Evolutionary conservation across 1,140 invertebrate species (phyloP).

Genomic region (Medauroidea extradentata): DNA sequence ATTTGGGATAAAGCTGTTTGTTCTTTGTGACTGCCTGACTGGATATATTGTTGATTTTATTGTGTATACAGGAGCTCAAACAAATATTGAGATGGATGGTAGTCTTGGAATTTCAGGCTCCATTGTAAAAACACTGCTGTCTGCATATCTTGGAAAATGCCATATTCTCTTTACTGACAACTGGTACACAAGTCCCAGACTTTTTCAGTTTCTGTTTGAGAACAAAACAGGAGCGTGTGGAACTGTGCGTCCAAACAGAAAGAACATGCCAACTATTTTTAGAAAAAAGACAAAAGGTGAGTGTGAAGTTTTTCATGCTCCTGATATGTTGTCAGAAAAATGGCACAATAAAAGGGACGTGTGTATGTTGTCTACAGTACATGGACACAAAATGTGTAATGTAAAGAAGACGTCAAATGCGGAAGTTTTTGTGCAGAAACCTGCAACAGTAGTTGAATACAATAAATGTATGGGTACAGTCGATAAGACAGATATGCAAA

Average conservation of each 20-base stretch:
- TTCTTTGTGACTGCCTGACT: too few relatives aligned
- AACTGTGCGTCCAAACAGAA: slow-evolving; percentile 26
- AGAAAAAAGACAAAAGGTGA: slow-evolving; percentile 24
- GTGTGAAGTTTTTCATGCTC: slow-evolving; percentile 22
- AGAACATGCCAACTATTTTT: slow-evolving; percentile 31
- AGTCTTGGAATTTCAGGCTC: not conserved
- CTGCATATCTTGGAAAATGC: not conserved
- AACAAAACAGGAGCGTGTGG: slow-evolving; percentile 28
- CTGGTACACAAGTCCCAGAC: slow-evolving; percentile 28
- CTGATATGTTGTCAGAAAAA: slow-evolving; percentile 29
- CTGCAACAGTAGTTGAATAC: slow-evolving; percentile 37
- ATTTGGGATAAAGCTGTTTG: too few relatives aligned
- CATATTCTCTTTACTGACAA: too few relatives aligned
- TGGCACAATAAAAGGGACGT: slow-evolving; percentile 32
- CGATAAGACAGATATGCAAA: slow-evolving; percentile 35
- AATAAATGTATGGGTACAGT: slow-evolving; percentile 38
- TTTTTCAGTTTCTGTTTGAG: slow-evolving; percentile 25
- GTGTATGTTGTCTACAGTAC: slow-evolving; percentile 35
- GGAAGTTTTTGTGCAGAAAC: slow-evolving; percentile 28
- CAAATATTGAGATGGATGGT: not conserved
- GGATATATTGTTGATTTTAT: too few relatives aligned
- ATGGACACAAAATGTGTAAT: slow-evolving; percentile 24
- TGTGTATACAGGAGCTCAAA: too few relatives aligned
- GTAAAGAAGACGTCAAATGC: slow-evolving; percentile 23
- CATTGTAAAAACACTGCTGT: not conserved